Evolutionary conservation across 2,797 vertebrate species (phyloP).

Genomic region (Choloepus didactylus): DNA sequence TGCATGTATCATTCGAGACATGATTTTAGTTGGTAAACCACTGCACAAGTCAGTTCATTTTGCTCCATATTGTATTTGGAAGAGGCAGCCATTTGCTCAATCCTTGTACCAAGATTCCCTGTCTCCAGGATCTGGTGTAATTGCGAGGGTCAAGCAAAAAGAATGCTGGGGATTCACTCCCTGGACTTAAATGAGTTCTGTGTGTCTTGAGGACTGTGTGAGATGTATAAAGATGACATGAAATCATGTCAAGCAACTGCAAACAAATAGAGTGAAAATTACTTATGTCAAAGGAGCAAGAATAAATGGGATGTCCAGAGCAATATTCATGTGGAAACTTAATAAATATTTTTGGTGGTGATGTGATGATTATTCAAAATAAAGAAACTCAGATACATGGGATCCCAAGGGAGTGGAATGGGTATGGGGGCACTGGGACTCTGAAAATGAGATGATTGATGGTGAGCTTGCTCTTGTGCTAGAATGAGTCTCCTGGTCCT

Average conservation of each 20-base stretch:
- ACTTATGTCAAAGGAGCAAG: not conserved
- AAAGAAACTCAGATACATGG: not conserved
- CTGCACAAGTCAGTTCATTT: not conserved
- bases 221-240: not conserved
- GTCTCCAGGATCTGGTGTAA: not conserved
- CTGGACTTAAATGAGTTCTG: not conserved
- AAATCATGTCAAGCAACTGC: conserved; percentile 39
- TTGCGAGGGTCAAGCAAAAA: not conserved
- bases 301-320: conserved; percentile 36
- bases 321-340: not conserved
- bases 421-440: not conserved
- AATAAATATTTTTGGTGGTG: conserved; percentile 53
- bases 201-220: not conserved
- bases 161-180: not conserved
- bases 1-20: not conserved
- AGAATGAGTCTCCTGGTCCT: not conserved
- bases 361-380: conserved; percentile 42
- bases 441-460: not conserved
- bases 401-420: not conserved
- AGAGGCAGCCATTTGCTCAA: not conserved
- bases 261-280: conserved; percentile 59
- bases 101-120: not conserved
- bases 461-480: not conserved
- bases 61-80: not conserved
- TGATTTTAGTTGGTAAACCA: not conserved